Percentiles rank a stretch among this genome's conserved stretches.
These are phyloP conservation scores for Druceiella hillmani DNA, from an alignment of 2,888 invertebrate genomes.

Conservation along the genomic window DNA sequence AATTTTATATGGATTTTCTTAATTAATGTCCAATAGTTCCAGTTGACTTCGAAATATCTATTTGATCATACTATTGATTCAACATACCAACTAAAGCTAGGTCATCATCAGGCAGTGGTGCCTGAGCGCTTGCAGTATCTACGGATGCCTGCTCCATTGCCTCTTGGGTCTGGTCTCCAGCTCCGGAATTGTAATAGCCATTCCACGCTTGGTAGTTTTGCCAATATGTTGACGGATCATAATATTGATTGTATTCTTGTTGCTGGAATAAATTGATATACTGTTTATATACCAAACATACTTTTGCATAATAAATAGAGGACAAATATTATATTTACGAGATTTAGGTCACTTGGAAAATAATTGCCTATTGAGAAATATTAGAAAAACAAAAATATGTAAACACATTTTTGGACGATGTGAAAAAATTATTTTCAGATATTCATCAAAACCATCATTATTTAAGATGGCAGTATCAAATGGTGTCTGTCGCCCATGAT, in stretches of 20 bases:
- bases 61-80: constrained; percentile 9
- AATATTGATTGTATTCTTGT: constrained; percentile 69
- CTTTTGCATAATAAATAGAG: no score
- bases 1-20: neutral
- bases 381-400: no score
- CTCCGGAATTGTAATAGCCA: constrained; percentile 66
- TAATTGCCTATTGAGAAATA: no score
- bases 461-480: no score
- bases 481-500: no score
- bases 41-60: neutral
- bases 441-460: no score
- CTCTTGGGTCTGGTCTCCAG: constrained; percentile 54
- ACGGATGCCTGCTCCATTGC: constrained; percentile 32
- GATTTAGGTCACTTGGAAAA: no score
- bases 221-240: constrained; percentile 82
- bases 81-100: constrained; percentile 65
- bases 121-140: constrained; percentile 31
- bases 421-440: no score
- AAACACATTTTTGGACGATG: no score
- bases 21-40: neutral
- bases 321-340: no score
- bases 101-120: constrained; percentile 56
- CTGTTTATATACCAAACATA: no score
- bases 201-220: constrained; percentile 82
- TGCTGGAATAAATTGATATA: no score